A percentile compares a stretch with the other conserved stretches of the same genome.
These are phyloP conservation scores for Grapholita molesta DNA, from an alignment of 1,140 invertebrate species.

Conservation along the genomic window DNA sequence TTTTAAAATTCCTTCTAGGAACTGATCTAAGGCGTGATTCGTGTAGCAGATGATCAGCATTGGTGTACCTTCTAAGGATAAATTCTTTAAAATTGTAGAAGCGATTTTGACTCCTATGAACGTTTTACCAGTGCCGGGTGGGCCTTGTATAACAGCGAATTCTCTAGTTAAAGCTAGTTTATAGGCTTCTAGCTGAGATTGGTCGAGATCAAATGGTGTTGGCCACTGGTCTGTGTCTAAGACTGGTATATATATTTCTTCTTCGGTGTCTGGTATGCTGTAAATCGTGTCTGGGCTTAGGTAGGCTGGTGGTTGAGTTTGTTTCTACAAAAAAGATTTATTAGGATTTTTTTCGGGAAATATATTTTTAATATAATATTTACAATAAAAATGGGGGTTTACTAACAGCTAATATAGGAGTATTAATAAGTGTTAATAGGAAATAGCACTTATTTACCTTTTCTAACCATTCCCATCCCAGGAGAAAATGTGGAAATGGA, in stretches of 20 bases:
- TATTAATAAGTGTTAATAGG: no score
- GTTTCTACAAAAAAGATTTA: slow-evolving; percentile 38
- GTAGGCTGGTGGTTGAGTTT: slow-evolving; percentile 48
- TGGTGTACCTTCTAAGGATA: slow-evolving; percentile 76
- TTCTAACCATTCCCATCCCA: no score
- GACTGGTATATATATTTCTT: slow-evolving; percentile 54
- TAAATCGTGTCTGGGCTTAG: slow-evolving; percentile 50
- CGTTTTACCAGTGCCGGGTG: slow-evolving; percentile 90
- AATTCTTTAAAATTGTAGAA: slow-evolving; percentile 79
- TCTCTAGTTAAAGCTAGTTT: slow-evolving; percentile 80
- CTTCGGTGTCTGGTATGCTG: slow-evolving; percentile 30
- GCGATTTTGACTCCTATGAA: slow-evolving; percentile 85
- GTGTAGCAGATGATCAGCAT: slow-evolving; percentile 91
- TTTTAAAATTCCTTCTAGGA: slow-evolving; percentile 85
- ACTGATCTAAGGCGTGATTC: slow-evolving; percentile 94
- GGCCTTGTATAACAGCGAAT: slow-evolving; percentile 88
- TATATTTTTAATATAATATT: no score
- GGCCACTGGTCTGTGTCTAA: slow-evolving; percentile 66
- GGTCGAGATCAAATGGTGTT: slow-evolving; percentile 71
- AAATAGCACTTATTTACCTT: no score
- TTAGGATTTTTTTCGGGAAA: slow-evolving; percentile 6
- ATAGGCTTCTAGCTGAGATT: slow-evolving; percentile 80
- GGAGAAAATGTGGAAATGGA: no score
- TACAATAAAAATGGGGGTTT: no score
- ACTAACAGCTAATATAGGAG: no score